Base-by-base conservation (phyloP, 2,113 vertebrate species). In the Trinectes maculatus region DNA sequence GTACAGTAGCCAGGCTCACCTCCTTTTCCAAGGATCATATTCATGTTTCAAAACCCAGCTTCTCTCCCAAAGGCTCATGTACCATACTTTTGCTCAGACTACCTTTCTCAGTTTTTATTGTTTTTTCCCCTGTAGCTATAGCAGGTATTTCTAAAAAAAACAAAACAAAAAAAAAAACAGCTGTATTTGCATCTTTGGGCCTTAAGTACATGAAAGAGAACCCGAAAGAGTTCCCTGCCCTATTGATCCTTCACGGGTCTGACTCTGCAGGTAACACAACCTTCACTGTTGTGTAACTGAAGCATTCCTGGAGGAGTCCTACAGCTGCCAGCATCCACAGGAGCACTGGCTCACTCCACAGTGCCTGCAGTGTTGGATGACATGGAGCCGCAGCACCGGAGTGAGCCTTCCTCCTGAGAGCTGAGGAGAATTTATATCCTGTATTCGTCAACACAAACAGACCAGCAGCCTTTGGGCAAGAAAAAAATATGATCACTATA, bases 21-120 rank as follows among this genome's bases (percentile, higher is more conserved):
- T 63, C 58, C 59, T 71, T 54, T 82, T 75, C 67, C 81, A 80
- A 85, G 77, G 85, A 88, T 40, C 81, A 58, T 29, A 67, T 72
- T 79, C 64, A 52, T 56, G 62, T 77, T 84, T 37, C 70, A 26
- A 75, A 66, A 43, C 44, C 48, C 52, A 49, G 24, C 37, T 2
- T 3, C 42, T n/a, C 26, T 71, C 76, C 71, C 65, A 29, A 54
- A 59, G 74, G 59, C 63, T 71, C 28, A 8, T 18, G 48, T 18
- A 36, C 53, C 29, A 6, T 19, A n/a, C 25, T 54, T 19, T 26
- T 29, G 31, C 22, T 1, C n/a, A 11, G 39, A 37, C 57, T 58
- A 18, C 56, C 58, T 49, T 52, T n/a, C 47, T 47, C 46, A 67
- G 51, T 60, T 52, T 53, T 10, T 43, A 12, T 40, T 43, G n/a